Conservation (phyloP, 2,888 invertebrate species). For the Lycia hirtaria region DNA sequence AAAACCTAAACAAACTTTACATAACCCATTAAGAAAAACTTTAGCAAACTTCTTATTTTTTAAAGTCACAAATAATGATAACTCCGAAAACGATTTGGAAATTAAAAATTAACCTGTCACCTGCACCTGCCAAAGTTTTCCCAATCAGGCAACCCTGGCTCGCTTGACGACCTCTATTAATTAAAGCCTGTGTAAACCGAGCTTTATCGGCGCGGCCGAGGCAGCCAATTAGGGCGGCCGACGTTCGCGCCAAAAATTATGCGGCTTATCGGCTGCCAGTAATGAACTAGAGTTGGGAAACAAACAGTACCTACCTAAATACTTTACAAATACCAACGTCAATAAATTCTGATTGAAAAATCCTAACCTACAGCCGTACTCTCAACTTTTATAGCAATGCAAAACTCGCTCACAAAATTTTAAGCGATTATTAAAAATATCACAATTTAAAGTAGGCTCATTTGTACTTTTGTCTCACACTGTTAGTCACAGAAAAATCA, state of each 20-base stretch:
- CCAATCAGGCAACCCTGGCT: slow-evolving; percentile 55
- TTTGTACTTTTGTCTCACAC: too few species aligned
- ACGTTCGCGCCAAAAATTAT: slow-evolving; percentile 81
- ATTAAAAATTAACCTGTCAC: slow-evolving; percentile 30
- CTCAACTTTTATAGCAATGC: too few species aligned
- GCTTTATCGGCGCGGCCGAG: slow-evolving; percentile 76
- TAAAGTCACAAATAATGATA: not conserved
- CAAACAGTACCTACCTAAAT: not conserved
- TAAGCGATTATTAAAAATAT: too few species aligned
- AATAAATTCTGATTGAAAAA: too few species aligned
- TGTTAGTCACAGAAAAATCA: too few species aligned
- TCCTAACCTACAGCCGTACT: too few species aligned
- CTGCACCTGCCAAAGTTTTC: slow-evolving; percentile 29
- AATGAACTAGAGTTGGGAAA: slow-evolving; percentile 50
- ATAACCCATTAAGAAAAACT: too few species aligned
- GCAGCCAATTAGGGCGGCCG: slow-evolving; percentile 75
- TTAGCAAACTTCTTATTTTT: too few species aligned
- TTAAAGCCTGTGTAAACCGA: slow-evolving; percentile 84
- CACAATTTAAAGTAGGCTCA: too few species aligned
- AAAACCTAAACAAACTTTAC: too few species aligned
- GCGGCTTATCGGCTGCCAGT: slow-evolving; percentile 80
- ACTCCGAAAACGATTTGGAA: not conserved
- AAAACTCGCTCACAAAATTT: too few species aligned
- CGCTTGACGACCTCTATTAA: slow-evolving; percentile 80
- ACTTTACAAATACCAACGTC: too few species aligned